Evolutionary conservation across 2,888 invertebrate species (phyloP), one percentile per base, ranked within the genome.

Genomic region (Deilephila porcellus): DNA sequence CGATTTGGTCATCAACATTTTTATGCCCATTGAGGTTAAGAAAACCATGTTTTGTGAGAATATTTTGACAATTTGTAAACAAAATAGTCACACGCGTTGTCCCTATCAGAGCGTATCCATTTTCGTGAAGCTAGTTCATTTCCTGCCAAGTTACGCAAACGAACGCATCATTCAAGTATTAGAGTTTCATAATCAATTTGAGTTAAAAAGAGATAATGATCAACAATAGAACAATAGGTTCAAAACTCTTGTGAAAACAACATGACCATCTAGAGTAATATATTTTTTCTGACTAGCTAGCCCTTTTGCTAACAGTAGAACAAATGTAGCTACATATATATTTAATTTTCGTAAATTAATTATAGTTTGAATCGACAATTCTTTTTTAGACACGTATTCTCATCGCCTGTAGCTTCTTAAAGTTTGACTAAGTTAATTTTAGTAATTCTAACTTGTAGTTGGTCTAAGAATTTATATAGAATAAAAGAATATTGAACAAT

Each of bases 171-270:
- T 45, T 67, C 52, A 20, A 34, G 29, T 71, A 56, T 60, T 59
- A 71, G 34, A 56, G 53, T 71, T 71, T 59, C 71, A 20, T 59
- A 71, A 71, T 59, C 71, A 71, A 59, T 71, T 71, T 53, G 29
- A 60, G 34, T 37, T 34, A 56, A 71, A 71, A 34, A 71, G 32
- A 45, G 59, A 70, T 73, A 60, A 25, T 37, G 52, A 74, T 74
- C 73, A 63, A 70, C 74, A 59, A 76, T 73, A 75, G 73, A 76
- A 71, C 73, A 71, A 20, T 37, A 25, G 70, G 56, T 75, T 73
- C 73, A 74, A 52, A 67, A 67, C 62, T 70, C 71, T 62, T 59
- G 71, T 70, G 64, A 63, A 76, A 75, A 74, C 75, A 60, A 63
- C 52, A 45, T 52, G 67, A 25, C 17, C 25, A 14, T 17, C 20